Conservation (phyloP, 2,113 vertebrate species). For the Lycocorax pyrrhopterus region DNA sequence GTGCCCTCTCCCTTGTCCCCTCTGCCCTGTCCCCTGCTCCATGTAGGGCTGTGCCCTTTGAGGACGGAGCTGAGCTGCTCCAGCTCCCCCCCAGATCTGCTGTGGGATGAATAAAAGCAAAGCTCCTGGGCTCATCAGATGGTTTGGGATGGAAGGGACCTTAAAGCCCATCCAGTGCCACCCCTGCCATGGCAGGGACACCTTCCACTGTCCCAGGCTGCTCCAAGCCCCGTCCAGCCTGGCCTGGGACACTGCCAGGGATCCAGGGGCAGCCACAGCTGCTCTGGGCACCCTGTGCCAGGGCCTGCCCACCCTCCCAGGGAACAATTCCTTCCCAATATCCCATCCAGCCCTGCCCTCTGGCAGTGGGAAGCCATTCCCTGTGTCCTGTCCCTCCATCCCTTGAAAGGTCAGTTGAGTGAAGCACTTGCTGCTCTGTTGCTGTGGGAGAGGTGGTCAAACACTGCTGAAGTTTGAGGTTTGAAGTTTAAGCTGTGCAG, state of each 20-base stretch:
- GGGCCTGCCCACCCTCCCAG: background rate
- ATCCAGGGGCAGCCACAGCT: background rate
- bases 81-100: background rate
- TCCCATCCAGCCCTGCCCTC: background rate
- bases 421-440: background rate
- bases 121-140: background rate
- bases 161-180: fast-evolving
- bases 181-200: background rate
- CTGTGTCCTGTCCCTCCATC: background rate
- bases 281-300: background rate
- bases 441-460: background rate
- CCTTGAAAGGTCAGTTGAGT: background rate
- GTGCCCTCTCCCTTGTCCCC: background rate
- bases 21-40: background rate
- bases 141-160: no score
- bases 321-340: fast-evolving
- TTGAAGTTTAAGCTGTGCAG: background rate
- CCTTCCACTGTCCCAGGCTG: fast-evolving
- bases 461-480: background rate
- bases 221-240: fast-evolving
- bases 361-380: background rate
- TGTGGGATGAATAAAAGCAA: background rate
- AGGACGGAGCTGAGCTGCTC: background rate
- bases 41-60: fast-evolving
- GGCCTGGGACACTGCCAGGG: background rate